Evolutionary conservation across 2,113 vertebrate species (phyloP), one percentile per base, ranked within the genome.

Genomic region (Columba livia): DNA sequence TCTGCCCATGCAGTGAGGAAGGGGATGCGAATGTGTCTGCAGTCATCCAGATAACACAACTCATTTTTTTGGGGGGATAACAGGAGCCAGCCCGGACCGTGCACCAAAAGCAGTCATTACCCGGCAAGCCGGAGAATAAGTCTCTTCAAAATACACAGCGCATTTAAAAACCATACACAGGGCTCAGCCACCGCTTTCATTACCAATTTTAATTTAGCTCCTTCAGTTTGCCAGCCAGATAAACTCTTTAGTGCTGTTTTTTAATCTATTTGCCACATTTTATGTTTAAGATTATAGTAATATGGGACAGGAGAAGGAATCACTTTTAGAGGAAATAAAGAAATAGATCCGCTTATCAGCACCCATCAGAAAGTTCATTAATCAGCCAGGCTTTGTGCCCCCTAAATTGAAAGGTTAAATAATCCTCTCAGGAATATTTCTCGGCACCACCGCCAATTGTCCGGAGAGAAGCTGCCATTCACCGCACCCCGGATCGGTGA

Each of bases 31-130:
- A 98, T 98, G 98, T 98, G 99, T 99, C 99, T 99, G 99, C 98
- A 99, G 98, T 98, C 98, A 98, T 98, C 98, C 99, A 99, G 99
- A 99, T 99, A 99, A 99, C 98, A 98, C 98, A 97, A 98, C 98
- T 98, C 98, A 98, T 98, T 98, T 98, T 97, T 98, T 97, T 80
- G 97, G 95, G 97, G 97, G 98, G 97, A 98, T 98, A 98, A 98
- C 97, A 98, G 98, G 96, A 98, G 97, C 98, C 97, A 97, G 97
- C 88, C 97, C 81, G 95, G 97, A 98, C 98, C 64, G 94, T 94
- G 98, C 97, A 98, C 98, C 98, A 97, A 97, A 97, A 98, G 96
- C 97, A 98, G 98, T 98, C 98, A 98, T 98, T 98, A 98, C 98
- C 96, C 98, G 96, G 97, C 97, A 72, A 92, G 96, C 97, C 97